Evolutionary conservation across 2,888 invertebrate species (phyloP).

Genomic region (Sinodicranocentrus sp.): DNA sequence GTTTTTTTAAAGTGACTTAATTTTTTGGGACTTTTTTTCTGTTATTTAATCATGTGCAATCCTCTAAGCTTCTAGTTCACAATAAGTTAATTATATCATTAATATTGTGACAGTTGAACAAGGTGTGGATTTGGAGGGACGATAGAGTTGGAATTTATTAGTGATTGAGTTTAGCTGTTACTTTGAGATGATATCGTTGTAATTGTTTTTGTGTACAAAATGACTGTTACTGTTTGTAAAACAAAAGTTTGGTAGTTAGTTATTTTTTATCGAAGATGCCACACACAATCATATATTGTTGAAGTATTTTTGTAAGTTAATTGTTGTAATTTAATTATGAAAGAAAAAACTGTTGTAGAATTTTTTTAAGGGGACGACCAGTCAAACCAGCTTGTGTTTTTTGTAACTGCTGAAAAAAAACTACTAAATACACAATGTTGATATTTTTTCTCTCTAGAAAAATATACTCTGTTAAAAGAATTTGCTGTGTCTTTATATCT

Average conservation of each 20-base stretch:
- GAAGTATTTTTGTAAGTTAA: slow-evolving; percentile 26
- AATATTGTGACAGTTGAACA: background rate
- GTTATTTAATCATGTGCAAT: slow-evolving; percentile 63
- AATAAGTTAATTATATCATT: background rate
- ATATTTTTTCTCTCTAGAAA: too few relatives aligned
- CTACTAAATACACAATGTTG: too few relatives aligned
- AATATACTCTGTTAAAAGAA: too few relatives aligned
- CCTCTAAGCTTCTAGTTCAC: slow-evolving; percentile 62
- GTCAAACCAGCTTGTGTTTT: slow-evolving; percentile 67
- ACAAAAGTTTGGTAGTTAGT: background rate
- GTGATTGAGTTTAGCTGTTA: too few relatives aligned
- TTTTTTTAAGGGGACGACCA: slow-evolving; percentile 53
- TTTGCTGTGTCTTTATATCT: too few relatives aligned
- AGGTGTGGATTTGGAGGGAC: background rate
- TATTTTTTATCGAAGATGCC: slow-evolving; percentile 50
- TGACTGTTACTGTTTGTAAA: slow-evolving; percentile 26
- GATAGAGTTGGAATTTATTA: too few relatives aligned
- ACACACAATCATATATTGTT: slow-evolving; percentile 30
- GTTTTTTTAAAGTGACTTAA: slow-evolving; percentile 3
- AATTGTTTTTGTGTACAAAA: slow-evolving; percentile 44
- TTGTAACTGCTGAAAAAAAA: background rate
- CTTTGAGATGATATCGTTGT: background rate
- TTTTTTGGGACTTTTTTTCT: slow-evolving; percentile 51
- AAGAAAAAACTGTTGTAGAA: background rate
- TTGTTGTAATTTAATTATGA: too few relatives aligned